Evolutionary conservation across 2,888 invertebrate genomes (phyloP), one percentile per base, ranked within the genome.

Genomic region (Orthonychiurus folsomi): DNA sequence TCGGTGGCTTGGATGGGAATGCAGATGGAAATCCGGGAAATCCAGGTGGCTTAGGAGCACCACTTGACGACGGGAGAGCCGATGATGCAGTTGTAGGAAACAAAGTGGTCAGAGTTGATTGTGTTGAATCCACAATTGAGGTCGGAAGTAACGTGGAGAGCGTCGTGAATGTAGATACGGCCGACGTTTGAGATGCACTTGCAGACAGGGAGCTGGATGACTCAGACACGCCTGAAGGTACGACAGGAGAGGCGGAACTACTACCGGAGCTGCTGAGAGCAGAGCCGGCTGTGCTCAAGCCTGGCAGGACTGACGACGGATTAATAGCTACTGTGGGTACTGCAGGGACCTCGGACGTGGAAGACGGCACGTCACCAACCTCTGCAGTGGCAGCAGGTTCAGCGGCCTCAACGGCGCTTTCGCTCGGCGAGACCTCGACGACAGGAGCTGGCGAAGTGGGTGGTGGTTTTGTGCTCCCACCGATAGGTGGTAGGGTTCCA

Each of bases 361-460:
- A n/a, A n/a, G 56, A 56, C 3, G 56, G 56, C 3, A 37, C 20
- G 20, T 56, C 56, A 3, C 28, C 56, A 56, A 56, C 56, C n/a
- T 12, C 48, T n/a, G 15, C 48, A 9, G 55, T n/a, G n/a, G n/a
- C n/a, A n/a, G n/a, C n/a, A n/a, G n/a, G n/a, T n/a, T n/a, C n/a
- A n/a, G n/a, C 20, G 52, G 55, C 25, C 5, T 21, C 24, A 27
- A 9, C 9, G 28, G 9, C 24, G 20, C 24, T 15, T 55, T 20
- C 5, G 9, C 24, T 24, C 18, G 26, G n/a, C 15, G 12, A 3
- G 23, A 27, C 27, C 20, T 56, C 56, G 18, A 20, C 56, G 3
- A 27, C 5, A 3, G 48, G 48, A 23, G 59, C 3, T 48, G 59
- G 21, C n/a, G 27, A 5, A 18, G 9, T 57, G 3, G 58, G 58